Evolutionary conservation across 2,888 invertebrate species (phyloP).

Genomic region (Philhelius pedissequus): DNA sequence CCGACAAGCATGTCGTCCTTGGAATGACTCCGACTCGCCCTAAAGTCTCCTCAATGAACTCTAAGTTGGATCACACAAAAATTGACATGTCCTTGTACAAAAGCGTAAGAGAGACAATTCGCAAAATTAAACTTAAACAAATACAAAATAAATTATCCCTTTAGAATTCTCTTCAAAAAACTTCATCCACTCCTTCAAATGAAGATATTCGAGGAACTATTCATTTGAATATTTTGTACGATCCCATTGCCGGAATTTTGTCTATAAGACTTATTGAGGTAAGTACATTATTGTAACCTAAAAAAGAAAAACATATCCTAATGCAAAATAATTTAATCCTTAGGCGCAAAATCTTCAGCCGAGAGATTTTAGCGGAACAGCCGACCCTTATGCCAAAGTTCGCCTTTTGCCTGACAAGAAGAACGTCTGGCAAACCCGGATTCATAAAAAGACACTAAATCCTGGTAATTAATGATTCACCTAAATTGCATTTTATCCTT

Average conservation of each 20-base stretch:
- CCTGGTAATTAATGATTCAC: slow-evolving; percentile 79
- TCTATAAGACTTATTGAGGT: slow-evolving; percentile 84
- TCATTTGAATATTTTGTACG: slow-evolving; percentile 82
- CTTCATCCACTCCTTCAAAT: slow-evolving; percentile 72
- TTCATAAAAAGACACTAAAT: slow-evolving; percentile 83
- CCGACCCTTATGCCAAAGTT: slow-evolving; percentile 85
- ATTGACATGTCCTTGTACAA: slow-evolving; percentile 82
- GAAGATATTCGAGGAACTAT: slow-evolving; percentile 83
- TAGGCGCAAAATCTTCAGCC: slow-evolving; percentile 82
- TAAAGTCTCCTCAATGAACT: slow-evolving; percentile 82
- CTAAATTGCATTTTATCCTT: slow-evolving; percentile 10
- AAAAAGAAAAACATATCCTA: background rate
- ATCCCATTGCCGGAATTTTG: slow-evolving; percentile 83
- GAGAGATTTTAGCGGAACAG: slow-evolving; percentile 82
- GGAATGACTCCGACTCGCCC: slow-evolving; percentile 80
- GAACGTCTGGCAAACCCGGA: slow-evolving; percentile 83
- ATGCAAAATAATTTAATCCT: background rate
- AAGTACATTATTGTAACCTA: slow-evolving; percentile 33
- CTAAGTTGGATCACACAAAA: slow-evolving; percentile 83
- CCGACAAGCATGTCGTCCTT: slow-evolving; percentile 81
- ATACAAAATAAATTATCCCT: background rate
- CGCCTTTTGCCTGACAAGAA: slow-evolving; percentile 82
- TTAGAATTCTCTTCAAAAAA: slow-evolving; percentile 76
- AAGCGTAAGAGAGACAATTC: slow-evolving; percentile 75
- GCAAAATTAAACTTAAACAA: background rate